Conservation (phyloP, 2,113 vertebrate species). For the Malurus melanocephalus region DNA sequence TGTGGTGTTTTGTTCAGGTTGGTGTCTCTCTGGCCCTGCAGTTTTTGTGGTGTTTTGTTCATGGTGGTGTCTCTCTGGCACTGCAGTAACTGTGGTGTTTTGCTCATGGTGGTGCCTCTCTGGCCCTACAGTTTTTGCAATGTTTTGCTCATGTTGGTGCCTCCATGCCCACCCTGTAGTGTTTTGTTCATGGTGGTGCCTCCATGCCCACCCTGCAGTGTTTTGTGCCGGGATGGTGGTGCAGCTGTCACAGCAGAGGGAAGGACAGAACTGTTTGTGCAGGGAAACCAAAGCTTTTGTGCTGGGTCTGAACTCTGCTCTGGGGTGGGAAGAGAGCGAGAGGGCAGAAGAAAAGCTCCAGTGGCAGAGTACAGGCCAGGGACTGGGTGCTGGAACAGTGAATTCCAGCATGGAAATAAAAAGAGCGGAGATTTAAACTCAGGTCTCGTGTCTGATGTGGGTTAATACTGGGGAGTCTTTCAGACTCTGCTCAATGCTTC, state of each 20-base stretch:
- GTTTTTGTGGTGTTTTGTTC: too few species aligned
- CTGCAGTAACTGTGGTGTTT: too few species aligned
- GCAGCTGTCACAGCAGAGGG: conserved; percentile 12
- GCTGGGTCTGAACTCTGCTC: not conserved
- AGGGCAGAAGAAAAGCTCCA: not conserved
- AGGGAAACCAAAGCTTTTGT: not conserved
- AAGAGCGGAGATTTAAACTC: not conserved
- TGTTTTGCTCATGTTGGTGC: not conserved
- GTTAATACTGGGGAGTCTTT: not conserved
- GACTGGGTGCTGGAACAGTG: accelerated
- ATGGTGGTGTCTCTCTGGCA: too few species aligned
- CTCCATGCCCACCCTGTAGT: not conserved
- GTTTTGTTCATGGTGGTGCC: not conserved
- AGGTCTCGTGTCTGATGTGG: accelerated
- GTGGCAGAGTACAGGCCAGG: not conserved
- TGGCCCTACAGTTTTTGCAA: not conserved
- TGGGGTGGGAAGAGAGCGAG: not conserved
- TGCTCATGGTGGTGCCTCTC: not conserved
- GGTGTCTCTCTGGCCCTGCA: too few species aligned
- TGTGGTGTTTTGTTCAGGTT: too few species aligned
- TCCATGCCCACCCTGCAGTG: not conserved
- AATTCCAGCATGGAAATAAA: accelerated
- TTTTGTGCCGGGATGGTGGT: not conserved
- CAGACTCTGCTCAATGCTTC: not conserved
- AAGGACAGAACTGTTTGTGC: not conserved